These are phyloP conservation scores for Alectura lathami DNA, from an alignment of 2,113 vertebrate genomes.

Conservation along the genomic window DNA sequence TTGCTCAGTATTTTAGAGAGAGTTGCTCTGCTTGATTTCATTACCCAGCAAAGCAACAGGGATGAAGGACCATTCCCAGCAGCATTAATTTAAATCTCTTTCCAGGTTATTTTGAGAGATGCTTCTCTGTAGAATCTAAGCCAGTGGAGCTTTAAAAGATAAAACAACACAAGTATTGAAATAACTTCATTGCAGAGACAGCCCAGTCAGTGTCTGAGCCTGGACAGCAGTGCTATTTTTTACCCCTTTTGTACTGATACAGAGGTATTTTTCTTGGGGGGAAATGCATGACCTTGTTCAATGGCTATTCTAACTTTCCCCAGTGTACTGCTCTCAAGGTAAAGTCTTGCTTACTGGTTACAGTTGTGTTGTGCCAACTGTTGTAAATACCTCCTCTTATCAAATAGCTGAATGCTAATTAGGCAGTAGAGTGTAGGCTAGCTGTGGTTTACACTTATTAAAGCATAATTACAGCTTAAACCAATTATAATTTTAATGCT, in stretches of 20 bases:
- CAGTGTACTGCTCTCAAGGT: background rate
- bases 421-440: constrained; percentile 21
- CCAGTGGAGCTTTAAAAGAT: background rate
- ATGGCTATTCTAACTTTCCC: background rate
- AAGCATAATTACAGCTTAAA: constrained; percentile 35
- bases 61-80: background rate
- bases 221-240: background rate
- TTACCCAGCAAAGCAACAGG: background rate
- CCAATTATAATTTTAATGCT: constrained; percentile 21
- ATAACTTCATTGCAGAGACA: background rate
- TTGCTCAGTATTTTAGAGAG: background rate
- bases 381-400: constrained; percentile 9
- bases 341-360: background rate
- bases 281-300: background rate
- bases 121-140: background rate
- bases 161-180: background rate
- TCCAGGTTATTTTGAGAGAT: background rate
- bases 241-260: background rate
- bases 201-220: background rate
- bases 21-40: background rate
- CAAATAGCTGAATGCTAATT: constrained; percentile 37
- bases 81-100: background rate
- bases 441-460: constrained; percentile 10
- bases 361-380: constrained; percentile 9
- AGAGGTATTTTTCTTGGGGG: background rate